Base-by-base conservation (phyloP, 1,140 invertebrate genomes). In the Drosophila nigromelanica region DNA sequence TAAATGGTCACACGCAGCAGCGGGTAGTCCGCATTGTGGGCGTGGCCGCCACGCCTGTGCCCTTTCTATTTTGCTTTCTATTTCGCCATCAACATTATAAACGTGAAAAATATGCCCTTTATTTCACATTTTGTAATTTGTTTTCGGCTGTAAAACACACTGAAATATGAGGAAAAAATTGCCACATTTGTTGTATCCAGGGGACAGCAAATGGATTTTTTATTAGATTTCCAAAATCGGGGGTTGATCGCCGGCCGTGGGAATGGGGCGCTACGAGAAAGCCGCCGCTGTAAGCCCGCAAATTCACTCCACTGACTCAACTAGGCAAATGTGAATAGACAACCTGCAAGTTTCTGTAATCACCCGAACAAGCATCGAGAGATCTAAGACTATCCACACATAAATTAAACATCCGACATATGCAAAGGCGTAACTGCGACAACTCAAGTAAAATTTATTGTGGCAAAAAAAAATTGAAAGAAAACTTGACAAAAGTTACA, bases 141-240 rank as follows among this genome's bases (percentile, higher is more conserved):
- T 86, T 82, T 86, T 86, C 51, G 56, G 67, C 48, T 81, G 76
- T 69, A 72, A 78, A 78, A 76, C 52, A 73, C 45, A 45, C 48
- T 76, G 83, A 87, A 87, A 87, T 86, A 87, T 87, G 83, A 89
- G 79, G 27, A 83, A 89, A 89, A 87, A 89, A 87, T 87, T 89
- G 79, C 83, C 75, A 79, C 79, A 83, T 79, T 86, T 89, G 75
- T 24, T 14, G 8, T 8, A 1, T 35, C 2, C 51, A 30, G 39
- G 42, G 15, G 37, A 10, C 21, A 24, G 35, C 43, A 83, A 87
- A 87, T 87, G 83, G 69, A 80, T 79, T 79, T 82, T 83, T 74
- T 82, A 87, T 87, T 89, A 78, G 78, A 87, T 89, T 89, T 72
- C 10, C 12, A 27, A 30, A 5, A 24, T 40, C 8, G 39, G 47